Evolutionary conservation across 2,888 invertebrate genomes (phyloP).

Genomic region (Linyphia triangularis): DNA sequence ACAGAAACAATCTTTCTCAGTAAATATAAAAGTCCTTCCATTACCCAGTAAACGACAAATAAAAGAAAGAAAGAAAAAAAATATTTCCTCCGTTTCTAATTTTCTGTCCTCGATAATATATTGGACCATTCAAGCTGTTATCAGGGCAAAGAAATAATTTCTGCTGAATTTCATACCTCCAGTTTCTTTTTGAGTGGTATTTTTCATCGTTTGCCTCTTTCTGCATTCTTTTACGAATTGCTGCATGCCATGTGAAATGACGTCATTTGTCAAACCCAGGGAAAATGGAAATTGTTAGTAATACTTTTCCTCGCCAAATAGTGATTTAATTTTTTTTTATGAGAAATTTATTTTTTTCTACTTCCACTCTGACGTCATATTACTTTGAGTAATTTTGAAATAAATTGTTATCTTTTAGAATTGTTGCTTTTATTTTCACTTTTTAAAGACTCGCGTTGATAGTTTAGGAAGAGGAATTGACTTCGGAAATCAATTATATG

Average conservation of each 20-base stretch:
- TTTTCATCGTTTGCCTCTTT: constrained; percentile 50
- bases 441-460: neutral
- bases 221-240: constrained; percentile 44
- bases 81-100: constrained; percentile 36
- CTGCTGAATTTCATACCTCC: constrained; percentile 12
- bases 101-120: constrained; percentile 60
- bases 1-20: neutral
- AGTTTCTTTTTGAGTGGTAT: constrained; percentile 48
- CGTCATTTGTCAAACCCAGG: constrained; percentile 41
- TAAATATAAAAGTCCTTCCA: neutral
- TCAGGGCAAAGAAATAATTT: constrained; percentile 54
- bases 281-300: constrained; percentile 53
- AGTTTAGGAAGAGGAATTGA: neutral
- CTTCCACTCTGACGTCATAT: constrained; percentile 19
- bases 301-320: constrained; percentile 35
- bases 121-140: constrained; percentile 59
- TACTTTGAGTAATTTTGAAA: constrained; percentile 18
- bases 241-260: constrained; percentile 40
- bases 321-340: constrained; percentile 15
- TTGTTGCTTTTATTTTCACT: neutral
- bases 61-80: constrained; percentile 14
- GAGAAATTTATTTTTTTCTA: neutral
- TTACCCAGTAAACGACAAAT: neutral
- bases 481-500: neutral
- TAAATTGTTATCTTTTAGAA: neutral